Evolutionary conservation across 2,888 invertebrate genomes (phyloP), one percentile per base, ranked within the genome.

Genomic region (Pyrrhosoma nymphula): DNA sequence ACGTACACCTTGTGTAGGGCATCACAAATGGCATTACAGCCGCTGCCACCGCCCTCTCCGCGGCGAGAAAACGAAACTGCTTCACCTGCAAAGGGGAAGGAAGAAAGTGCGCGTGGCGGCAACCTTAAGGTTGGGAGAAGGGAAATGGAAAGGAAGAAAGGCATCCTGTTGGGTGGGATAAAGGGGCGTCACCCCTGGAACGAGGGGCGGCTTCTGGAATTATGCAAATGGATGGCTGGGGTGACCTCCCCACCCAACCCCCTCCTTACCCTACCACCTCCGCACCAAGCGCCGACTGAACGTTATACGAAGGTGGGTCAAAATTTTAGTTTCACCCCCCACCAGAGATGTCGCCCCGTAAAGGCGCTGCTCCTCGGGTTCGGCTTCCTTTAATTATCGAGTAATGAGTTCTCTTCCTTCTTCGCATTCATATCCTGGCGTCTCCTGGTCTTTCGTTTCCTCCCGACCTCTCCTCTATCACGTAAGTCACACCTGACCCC

Each of bases 331-430:
- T 93, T 69, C 69, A 12, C 69, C 47, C 69, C 93, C 69, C 16
- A 0, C 55, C 93, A 14, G 2, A 47, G 47, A 2, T 47, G 69
- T n/a, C 93, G 23, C 47, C 12, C 47, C 47, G 69, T 47, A 47
- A 75, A 16, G 93, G 93, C 93, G 75, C 93, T n/a, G 69, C 69
- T 75, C 20, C 26, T 47, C 39, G 93, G 26, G 69, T 93, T 93
- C 93, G 93, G 69, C 93, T 93, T 93, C 47, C 63, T 93, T 93
- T 93, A 93, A 93, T 93, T 69, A 69, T 47, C 69, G 93, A 93
- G 93, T 93, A 93, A 93, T 93, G 93, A 93, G 93, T 93, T 75
- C 39, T n/a, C 56, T 56, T n/a, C 23, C 56, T 56, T 60, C 56
- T n/a, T n/a, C 69, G 20, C 12, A 3, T 90, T 26, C 20, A 4